Conservation (phyloP, 2,113 vertebrate species). For the Xiphorhynchus elegans region DNA sequence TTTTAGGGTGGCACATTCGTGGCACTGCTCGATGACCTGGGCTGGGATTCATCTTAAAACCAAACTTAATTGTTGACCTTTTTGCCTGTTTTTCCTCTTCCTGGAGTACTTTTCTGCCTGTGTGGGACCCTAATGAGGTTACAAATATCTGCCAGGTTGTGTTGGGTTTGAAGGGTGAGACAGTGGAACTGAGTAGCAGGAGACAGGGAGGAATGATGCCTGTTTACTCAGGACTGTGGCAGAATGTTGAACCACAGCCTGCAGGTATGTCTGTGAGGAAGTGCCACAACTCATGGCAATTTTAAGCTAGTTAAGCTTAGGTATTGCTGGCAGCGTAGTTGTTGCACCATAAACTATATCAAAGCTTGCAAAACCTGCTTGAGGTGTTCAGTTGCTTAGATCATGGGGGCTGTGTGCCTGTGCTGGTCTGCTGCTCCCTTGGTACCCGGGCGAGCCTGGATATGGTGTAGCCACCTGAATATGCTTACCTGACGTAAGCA, state of each 20-base stretch:
- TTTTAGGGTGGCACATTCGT: neutral
- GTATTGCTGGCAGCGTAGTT: neutral
- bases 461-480: neutral
- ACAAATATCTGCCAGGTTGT: neutral
- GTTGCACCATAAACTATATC: neutral
- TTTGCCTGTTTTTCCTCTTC: neutral
- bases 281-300: neutral
- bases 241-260: neutral
- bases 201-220: neutral
- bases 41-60: neutral
- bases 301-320: neutral
- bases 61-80: neutral
- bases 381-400: neutral
- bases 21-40: neutral
- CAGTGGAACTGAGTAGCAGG: neutral
- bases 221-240: neutral
- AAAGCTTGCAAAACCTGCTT: constrained; percentile 19
- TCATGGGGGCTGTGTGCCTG: neutral
- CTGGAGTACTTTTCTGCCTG: neutral
- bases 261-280: neutral
- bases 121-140: neutral
- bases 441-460: neutral
- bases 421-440: neutral
- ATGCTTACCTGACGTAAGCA: neutral
- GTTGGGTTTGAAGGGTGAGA: accelerated